Evolutionary conservation across 2,797 vertebrate genomes (phyloP).

Genomic region (Decapterus maruadsi): DNA sequence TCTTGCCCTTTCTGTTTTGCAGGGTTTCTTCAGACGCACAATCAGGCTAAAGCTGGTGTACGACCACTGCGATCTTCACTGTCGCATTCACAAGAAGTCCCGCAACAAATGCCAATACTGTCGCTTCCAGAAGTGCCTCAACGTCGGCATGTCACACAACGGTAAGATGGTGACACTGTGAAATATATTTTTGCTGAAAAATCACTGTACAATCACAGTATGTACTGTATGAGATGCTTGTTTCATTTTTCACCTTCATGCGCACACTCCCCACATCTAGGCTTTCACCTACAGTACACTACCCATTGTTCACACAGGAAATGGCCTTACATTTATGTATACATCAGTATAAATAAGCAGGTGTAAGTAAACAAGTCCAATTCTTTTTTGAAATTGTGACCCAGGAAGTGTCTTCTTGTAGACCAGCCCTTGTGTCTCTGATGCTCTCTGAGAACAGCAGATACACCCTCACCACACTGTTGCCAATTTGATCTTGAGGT

Average conservation of each 20-base stretch:
- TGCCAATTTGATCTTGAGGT: constrained; percentile 48
- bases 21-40: constrained; percentile 98
- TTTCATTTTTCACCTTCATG: not conserved
- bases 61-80: constrained; percentile 96
- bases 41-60: constrained; percentile 98
- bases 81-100: constrained; percentile 98
- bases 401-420: constrained; percentile 24
- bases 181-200: not conserved
- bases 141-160: constrained; percentile 98
- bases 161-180: constrained; percentile 83
- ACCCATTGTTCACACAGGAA: constrained; percentile 10
- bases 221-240: not conserved
- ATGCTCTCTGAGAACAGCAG: constrained; percentile 29
- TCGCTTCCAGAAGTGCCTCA: constrained; percentile 98
- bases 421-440: constrained; percentile 5
- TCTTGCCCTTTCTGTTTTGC: constrained; percentile 12
- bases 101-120: constrained; percentile 99
- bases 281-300: not conserved
- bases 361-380: not conserved
- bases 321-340: constrained; percentile 10
- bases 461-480: constrained; percentile 37
- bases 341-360: constrained; percentile 34
- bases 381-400: constrained; percentile 38
- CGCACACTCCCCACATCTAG: no score
- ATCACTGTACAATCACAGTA: not conserved